phyloP scores from a whole-genome alignment of 2,113 vertebrate genomes.

The Capra hircus region DNA sequence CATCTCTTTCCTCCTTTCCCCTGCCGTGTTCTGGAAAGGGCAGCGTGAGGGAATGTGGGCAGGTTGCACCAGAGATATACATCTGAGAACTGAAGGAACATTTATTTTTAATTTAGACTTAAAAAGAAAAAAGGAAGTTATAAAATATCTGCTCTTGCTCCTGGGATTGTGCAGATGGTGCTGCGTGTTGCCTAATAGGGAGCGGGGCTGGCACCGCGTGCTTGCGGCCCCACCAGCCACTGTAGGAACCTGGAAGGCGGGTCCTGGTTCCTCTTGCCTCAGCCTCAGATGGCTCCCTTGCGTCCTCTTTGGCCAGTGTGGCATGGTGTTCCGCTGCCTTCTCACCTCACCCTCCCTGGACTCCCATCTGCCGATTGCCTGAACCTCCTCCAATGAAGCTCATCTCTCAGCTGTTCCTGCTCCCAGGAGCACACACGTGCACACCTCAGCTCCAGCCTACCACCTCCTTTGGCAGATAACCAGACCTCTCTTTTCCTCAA shows the following conservation, averaged over 20 bases:
- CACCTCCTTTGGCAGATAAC: neutral
- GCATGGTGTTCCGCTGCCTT: neutral
- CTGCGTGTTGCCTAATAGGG: constrained; percentile 70
- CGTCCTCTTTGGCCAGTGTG: neutral
- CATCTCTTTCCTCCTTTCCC: constrained; percentile 61
- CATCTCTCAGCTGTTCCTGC: neutral
- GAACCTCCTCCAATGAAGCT: neutral
- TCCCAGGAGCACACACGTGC: accelerated
- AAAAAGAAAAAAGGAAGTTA: constrained; percentile 77
- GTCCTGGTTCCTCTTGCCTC: neutral
- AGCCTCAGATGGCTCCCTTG: neutral
- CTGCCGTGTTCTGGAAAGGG: constrained; percentile 74
- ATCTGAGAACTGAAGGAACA: constrained; percentile 76
- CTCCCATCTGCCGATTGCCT: neutral
- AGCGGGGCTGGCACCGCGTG: constrained; percentile 34
- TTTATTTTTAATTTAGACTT: constrained; percentile 78
- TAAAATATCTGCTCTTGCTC: constrained; percentile 76
- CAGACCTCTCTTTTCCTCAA: neutral
- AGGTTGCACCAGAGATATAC: constrained; percentile 74
- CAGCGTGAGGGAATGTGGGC: constrained; percentile 73
- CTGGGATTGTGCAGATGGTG: constrained; percentile 70
- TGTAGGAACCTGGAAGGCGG: neutral
- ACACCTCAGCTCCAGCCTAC: neutral
- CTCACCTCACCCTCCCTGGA: neutral
- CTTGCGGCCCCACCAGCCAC: constrained; percentile 28